Percentiles rank a stretch among this genome's conserved stretches.
phyloP scores from a whole-genome alignment of 1,140 invertebrate genomes.

The Solen grandis region DNA sequence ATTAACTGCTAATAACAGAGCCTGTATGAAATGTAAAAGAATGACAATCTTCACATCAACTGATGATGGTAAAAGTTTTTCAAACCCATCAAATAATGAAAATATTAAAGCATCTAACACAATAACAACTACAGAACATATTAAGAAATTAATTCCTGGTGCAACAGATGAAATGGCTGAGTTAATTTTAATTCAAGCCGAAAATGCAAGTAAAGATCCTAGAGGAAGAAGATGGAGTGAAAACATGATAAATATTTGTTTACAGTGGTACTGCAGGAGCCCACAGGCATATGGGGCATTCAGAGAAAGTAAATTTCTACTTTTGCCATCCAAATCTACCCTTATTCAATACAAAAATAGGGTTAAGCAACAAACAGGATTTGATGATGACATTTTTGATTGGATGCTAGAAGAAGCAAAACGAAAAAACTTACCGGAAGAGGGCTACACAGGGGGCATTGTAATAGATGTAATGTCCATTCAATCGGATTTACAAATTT shows the following conservation, averaged over 20 bases:
- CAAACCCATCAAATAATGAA: too few species aligned
- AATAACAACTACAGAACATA: too few species aligned
- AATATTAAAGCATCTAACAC: too few species aligned
- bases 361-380: conserved; percentile 49
- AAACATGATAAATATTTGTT: conserved; percentile 39
- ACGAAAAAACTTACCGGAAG: conserved; percentile 19
- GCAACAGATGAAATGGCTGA: conserved; percentile 21
- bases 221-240: conserved; percentile 52
- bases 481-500: conserved; percentile 32
- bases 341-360: conserved; percentile 55
- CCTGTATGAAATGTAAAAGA: conserved; percentile 24
- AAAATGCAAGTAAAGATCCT: conserved; percentile 19
- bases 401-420: conserved; percentile 57
- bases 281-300: conserved; percentile 44
- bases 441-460: conserved; percentile 51
- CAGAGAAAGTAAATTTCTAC: conserved; percentile 18
- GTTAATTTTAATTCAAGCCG: conserved; percentile 9
- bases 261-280: conserved; percentile 50
- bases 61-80: background rate
- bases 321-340: conserved; percentile 41
- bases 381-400: conserved; percentile 49
- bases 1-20: background rate
- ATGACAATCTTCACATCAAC: conserved; percentile 21
- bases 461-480: conserved; percentile 57
- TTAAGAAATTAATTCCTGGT: conserved; percentile 9